Percentiles rank a stretch among this genome's conserved stretches.
Conservation (phyloP, 1,140 invertebrate genomes). For the Aporrectodea caliginosa region DNA sequence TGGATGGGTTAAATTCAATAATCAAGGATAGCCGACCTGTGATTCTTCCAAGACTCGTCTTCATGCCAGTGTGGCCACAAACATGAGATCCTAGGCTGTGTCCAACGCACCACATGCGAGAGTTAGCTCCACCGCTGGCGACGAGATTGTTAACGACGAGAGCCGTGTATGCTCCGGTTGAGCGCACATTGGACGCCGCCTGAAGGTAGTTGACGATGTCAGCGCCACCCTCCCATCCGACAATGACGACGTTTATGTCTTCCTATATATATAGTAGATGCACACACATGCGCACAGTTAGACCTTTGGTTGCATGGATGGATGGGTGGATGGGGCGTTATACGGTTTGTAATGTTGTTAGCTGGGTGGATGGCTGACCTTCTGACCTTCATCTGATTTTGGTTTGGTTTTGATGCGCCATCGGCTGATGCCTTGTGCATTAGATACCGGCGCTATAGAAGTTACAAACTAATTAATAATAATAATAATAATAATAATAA, state of each 20-base stretch:
- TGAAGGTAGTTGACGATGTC: constrained; percentile 56
- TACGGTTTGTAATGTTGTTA: background rate
- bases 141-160: constrained; percentile 21
- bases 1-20: background rate
- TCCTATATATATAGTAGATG: constrained; percentile 13
- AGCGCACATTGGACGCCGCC: constrained; percentile 33
- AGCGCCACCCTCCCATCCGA: constrained; percentile 33
- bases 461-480: background rate
- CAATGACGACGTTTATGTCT: constrained; percentile 69
- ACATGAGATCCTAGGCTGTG: constrained; percentile 52
- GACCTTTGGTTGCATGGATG: background rate
- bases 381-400: background rate
- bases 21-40: constrained; percentile 58
- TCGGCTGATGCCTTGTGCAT: background rate
- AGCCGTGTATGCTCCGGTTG: constrained; percentile 57
- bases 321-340: background rate
- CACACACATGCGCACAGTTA: background rate
- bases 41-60: constrained; percentile 68
- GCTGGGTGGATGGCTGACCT: background rate
- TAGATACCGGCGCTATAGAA: background rate
- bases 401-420: too few relatives aligned
- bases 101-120: constrained; percentile 47
- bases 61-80: constrained; percentile 45
- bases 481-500: background rate
- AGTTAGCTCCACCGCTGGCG: background rate